phyloP scores from a whole-genome alignment of 1,140 invertebrate genomes.

The Dryas iulia region DNA sequence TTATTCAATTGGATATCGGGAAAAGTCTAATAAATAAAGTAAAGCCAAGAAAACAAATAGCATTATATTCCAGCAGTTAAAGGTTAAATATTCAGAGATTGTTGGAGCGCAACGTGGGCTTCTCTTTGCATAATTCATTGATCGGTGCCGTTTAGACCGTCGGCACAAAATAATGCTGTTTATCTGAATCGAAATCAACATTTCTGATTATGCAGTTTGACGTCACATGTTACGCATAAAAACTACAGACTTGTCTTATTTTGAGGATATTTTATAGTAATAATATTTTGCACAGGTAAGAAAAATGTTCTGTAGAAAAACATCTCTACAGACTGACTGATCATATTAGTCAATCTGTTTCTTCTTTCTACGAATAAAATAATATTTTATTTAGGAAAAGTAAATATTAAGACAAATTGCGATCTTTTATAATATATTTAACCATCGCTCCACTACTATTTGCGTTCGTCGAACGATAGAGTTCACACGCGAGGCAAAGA shows the following conservation, averaged over 20 bases:
- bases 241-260: neutral
- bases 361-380: neutral
- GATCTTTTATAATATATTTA: neutral
- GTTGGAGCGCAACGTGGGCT: constrained; percentile 38
- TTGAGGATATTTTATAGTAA: neutral
- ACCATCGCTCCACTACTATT: neutral
- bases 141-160: constrained; percentile 40
- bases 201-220: constrained; percentile 37
- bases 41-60: constrained; percentile 36
- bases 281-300: neutral
- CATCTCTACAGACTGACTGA: neutral
- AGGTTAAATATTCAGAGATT: constrained; percentile 65
- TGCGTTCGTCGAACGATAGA: constrained; percentile 25
- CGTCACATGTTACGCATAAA: constrained; percentile 26
- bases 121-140: constrained; percentile 69
- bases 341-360: neutral
- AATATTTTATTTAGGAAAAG: neutral
- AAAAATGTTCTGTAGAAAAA: neutral
- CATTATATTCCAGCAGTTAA: constrained; percentile 49
- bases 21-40: neutral
- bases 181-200: constrained; percentile 53
- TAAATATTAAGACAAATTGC: neutral
- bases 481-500: constrained; percentile 45
- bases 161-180: constrained; percentile 35
- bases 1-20: neutral